Evolutionary conservation across 2,113 vertebrate species (phyloP), one percentile per base, ranked within the genome.

Genomic region (Geococcyx californianus): DNA sequence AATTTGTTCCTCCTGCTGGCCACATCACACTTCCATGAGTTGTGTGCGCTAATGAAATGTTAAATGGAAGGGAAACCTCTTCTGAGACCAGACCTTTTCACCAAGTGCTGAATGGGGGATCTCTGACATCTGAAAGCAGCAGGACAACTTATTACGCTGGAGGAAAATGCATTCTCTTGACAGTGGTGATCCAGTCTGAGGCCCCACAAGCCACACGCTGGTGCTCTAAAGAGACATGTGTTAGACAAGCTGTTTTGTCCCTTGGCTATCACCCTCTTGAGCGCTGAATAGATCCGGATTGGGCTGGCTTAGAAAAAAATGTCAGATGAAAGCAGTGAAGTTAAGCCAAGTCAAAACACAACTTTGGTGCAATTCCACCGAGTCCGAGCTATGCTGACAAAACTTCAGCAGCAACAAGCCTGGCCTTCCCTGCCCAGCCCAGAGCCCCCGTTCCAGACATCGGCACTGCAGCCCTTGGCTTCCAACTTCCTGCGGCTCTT

Each of bases 181-280:
- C 93, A 96, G 95, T 95, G 91, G 96, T 95, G 89, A 95, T 95
- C 90, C 89, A 77, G 93, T 96, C 97, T 75, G 92, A 96, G 96
- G 94, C 87, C 91, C 87, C 95, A 90, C 86, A 91, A 96, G 84
- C 73, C 83, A 92, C 93, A 96, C 74, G 68, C 75, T 94, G 92
- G 89, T 96, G 94, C 96, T 97, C 96, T 97, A 96, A 96, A 97
- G 97, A 97, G 95, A 98, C 95, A 96, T 96, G 94, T 97, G 97
- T 97, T 98, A 96, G 93, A 95, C 95, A 97, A 97, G 90, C 96
- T 97, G 96, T 92, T 95, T 96, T 97, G 92, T 89, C 94, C 89
- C 82, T 96, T 97, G 95, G 94, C 95, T 95, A 94, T 87, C 90
- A 94, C 95, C 91, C 96, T 97, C 96, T 90, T 10, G 79, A 95